A percentile compares a stretch with the other conserved stretches of the same genome.
Evolutionary conservation across 2,113 vertebrate genomes (phyloP).

Genomic region (Protobothrops flavoviridis): DNA sequence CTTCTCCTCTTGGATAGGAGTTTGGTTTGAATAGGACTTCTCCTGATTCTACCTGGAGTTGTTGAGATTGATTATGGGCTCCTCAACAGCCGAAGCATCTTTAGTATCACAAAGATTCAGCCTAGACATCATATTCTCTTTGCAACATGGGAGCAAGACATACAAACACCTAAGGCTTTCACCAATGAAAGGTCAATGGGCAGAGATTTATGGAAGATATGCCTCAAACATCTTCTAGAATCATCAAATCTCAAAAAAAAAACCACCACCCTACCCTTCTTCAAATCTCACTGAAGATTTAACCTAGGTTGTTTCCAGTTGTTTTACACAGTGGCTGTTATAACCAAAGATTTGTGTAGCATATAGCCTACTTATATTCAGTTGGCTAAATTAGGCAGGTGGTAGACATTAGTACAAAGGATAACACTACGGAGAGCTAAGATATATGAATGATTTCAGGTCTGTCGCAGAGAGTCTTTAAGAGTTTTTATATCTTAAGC

Average conservation of each 20-base stretch:
- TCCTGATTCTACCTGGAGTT: not conserved
- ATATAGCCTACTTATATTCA: slow-evolving; percentile 80
- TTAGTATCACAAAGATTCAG: not conserved
- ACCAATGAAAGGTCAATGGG: not conserved
- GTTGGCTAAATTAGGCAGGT: slow-evolving; percentile 80
- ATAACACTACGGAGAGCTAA: slow-evolving; percentile 77
- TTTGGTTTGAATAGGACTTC: not conserved
- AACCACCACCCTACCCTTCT: slow-evolving; percentile 35
- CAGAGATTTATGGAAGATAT: not conserved
- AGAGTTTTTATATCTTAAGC: slow-evolving; percentile 78
- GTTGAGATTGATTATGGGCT: not conserved
- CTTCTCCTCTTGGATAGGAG: not conserved
- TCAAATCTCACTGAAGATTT: slow-evolving; percentile 62
- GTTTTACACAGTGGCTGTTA: slow-evolving; percentile 75
- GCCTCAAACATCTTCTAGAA: not conserved
- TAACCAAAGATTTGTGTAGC: slow-evolving; percentile 76
- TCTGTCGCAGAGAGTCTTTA: slow-evolving; percentile 85
- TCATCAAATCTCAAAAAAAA: slow-evolving; percentile 44
- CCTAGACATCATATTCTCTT: not conserved
- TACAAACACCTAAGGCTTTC: not conserved
- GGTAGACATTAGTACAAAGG: slow-evolving; percentile 78
- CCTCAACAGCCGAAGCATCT: not conserved
- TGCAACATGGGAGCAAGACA: not conserved
- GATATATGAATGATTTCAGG: slow-evolving; percentile 84
- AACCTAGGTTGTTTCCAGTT: slow-evolving; percentile 70